phyloP scores from a whole-genome alignment of 2,888 invertebrate species.

The Blastobasis adustella region DNA sequence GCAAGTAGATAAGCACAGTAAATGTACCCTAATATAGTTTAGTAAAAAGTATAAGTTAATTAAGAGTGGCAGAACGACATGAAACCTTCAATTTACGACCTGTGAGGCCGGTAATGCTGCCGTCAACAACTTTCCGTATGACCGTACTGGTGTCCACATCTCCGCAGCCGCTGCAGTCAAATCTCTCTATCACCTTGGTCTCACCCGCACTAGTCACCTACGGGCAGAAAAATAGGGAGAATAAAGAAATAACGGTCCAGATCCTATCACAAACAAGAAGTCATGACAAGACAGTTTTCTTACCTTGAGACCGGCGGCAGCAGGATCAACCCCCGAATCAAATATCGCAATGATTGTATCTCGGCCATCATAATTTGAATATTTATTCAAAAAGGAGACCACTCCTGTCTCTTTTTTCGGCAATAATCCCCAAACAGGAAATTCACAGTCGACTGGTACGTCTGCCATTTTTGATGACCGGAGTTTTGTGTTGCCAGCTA shows the following conservation, averaged over 20 bases:
- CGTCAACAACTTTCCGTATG: constrained; percentile 74
- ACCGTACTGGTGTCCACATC: constrained; percentile 92
- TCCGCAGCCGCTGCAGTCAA: constrained; percentile 97
- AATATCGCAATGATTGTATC: constrained; percentile 95
- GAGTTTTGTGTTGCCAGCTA: constrained; percentile 10
- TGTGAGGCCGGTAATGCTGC: constrained; percentile 87
- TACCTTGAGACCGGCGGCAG: constrained; percentile 95
- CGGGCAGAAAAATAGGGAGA: constrained; percentile 17
- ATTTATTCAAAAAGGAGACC: constrained; percentile 88
- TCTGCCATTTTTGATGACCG: constrained; percentile 73
- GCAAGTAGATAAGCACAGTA: too few species aligned
- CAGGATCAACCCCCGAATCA: constrained; percentile 98
- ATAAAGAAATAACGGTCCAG: constrained; percentile 21
- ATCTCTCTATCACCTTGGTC: constrained; percentile 94
- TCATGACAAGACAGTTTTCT: constrained; percentile 27
- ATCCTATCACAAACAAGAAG: constrained; percentile 37
- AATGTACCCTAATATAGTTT: not conserved
- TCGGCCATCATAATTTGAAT: constrained; percentile 93
- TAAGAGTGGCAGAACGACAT: too few species aligned
- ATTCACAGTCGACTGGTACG: constrained; percentile 77
- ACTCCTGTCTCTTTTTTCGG: constrained; percentile 98
- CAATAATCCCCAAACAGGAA: constrained; percentile 89
- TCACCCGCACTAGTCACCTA: constrained; percentile 92
- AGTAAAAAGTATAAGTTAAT: not conserved
- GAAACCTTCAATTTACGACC: constrained; percentile 91